Percentiles rank a stretch among this genome's conserved stretches.
Conservation (phyloP, 2,888 invertebrate genomes). For the Phortica okadai region DNA sequence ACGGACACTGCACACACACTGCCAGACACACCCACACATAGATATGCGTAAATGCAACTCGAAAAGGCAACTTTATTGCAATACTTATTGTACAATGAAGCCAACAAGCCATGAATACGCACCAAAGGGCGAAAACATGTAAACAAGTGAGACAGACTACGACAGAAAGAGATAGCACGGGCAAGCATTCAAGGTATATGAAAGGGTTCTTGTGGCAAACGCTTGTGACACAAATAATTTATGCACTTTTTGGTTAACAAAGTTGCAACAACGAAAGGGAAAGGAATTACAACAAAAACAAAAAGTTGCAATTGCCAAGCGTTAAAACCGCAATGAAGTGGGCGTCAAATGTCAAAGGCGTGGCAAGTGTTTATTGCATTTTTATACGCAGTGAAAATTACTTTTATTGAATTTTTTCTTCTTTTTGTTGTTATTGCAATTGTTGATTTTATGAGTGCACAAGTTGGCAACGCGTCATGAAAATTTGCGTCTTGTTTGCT, state of each 20-base stretch:
- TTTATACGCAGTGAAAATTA: not conserved
- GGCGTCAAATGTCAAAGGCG: not conserved
- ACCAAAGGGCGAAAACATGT: not conserved
- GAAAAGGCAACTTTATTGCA: slow-evolving; percentile 1
- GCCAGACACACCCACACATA: not conserved
- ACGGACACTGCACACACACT: slow-evolving; percentile 8
- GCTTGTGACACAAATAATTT: slow-evolving; percentile 25
- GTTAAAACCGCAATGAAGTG: not conserved
- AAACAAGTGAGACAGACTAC: not conserved
- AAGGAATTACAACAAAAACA: not conserved
- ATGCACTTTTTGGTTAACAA: slow-evolving; percentile 29
- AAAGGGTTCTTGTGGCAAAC: not conserved
- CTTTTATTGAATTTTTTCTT: not conserved
- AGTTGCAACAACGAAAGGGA: slow-evolving; percentile 2
- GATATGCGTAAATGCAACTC: not conserved
- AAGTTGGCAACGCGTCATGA: slow-evolving; percentile 7
- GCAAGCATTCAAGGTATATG: not conserved
- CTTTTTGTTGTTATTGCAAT: not conserved
- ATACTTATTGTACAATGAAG: not conserved
- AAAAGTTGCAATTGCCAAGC: not conserved
- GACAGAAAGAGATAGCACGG: not conserved
- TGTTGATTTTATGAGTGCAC: slow-evolving; percentile 15
- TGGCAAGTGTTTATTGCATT: not conserved
- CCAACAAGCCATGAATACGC: not conserved
- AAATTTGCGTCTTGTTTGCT: slow-evolving; percentile 15